Evolutionary conservation across 2,888 invertebrate species (phyloP).

Genomic region (Craniophora ligustri): DNA sequence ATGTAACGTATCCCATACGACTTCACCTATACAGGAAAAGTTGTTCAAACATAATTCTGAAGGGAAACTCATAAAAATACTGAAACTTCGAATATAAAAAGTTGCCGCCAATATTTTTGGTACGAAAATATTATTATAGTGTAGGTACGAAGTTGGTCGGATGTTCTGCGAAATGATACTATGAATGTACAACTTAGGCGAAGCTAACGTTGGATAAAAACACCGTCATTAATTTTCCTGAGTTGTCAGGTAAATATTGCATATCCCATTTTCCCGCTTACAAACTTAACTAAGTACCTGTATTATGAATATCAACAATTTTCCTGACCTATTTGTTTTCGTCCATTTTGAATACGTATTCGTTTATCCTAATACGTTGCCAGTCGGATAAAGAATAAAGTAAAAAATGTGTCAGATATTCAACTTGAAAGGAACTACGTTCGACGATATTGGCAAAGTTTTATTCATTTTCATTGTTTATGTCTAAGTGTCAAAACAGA

Average conservation of each 20-base stretch:
- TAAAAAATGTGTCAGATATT: conserved; percentile 23
- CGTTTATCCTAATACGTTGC: conserved; percentile 12
- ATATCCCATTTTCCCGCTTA: conserved; percentile 18
- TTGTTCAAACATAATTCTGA: conserved; percentile 38
- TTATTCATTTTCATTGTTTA: conserved; percentile 45
- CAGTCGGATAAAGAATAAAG: conserved; percentile 12
- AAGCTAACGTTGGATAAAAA: conserved; percentile 39
- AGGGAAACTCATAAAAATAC: conserved; percentile 55
- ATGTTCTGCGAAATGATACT: conserved; percentile 21
- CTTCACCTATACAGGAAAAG: conserved; percentile 41
- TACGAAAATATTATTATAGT: conserved; percentile 48
- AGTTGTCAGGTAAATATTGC: conserved; percentile 36
- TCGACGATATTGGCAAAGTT: conserved; percentile 45
- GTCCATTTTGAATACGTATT: conserved; percentile 7
- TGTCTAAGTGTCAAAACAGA: conserved; percentile 40
- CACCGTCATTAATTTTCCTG: conserved; percentile 43
- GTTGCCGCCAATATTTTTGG: conserved; percentile 52
- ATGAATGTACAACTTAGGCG: conserved; percentile 16
- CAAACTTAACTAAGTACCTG: too few species aligned
- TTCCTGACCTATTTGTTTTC: conserved; percentile 21
- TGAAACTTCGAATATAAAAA: conserved; percentile 55
- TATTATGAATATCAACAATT: conserved; percentile 10
- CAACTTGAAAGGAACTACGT: conserved; percentile 16
- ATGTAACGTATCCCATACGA: conserved; percentile 29
- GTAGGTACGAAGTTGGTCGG: conserved; percentile 35